Evolutionary conservation across 2,113 vertebrate genomes (phyloP).

Genomic region (Prionailurus bengalensis): DNA sequence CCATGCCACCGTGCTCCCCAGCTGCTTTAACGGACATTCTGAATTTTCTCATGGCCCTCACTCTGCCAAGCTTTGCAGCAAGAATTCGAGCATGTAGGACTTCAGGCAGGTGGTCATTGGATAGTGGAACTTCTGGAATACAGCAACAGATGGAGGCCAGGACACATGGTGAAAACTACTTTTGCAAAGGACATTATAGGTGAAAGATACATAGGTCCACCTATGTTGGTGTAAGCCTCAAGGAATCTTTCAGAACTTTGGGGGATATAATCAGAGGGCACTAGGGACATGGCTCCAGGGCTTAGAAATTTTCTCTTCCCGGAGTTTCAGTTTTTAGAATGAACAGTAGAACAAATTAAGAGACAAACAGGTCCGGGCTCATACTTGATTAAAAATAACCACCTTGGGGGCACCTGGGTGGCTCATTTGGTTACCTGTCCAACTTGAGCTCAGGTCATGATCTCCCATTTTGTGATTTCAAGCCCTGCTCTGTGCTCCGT

Average conservation of each 20-base stretch:
- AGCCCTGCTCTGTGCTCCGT: too few relatives aligned
- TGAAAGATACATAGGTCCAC: background rate
- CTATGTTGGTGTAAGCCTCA: fast-evolving
- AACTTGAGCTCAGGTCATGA: too few relatives aligned
- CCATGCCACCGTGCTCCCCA: fast-evolving
- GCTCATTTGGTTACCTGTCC: too few relatives aligned
- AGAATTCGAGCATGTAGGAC: background rate
- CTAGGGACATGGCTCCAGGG: background rate
- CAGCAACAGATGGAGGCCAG: background rate
- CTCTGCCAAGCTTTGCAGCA: background rate
- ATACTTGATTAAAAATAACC: background rate
- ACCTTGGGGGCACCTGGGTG: too few relatives aligned
- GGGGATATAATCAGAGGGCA: too few relatives aligned
- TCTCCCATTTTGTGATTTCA: too few relatives aligned
- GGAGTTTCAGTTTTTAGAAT: background rate
- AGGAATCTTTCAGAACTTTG: background rate
- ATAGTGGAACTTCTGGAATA: background rate
- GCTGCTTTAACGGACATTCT: too few relatives aligned
- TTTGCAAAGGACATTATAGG: background rate
- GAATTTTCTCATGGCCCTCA: background rate
- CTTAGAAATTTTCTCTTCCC: background rate
- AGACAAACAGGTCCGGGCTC: background rate
- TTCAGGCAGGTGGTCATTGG: too few relatives aligned
- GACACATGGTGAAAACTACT: fast-evolving
- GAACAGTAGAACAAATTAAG: background rate